Evolutionary conservation across 2,888 invertebrate species (phyloP), one percentile per base, ranked within the genome.

Genomic region (Tachina lurida): DNA sequence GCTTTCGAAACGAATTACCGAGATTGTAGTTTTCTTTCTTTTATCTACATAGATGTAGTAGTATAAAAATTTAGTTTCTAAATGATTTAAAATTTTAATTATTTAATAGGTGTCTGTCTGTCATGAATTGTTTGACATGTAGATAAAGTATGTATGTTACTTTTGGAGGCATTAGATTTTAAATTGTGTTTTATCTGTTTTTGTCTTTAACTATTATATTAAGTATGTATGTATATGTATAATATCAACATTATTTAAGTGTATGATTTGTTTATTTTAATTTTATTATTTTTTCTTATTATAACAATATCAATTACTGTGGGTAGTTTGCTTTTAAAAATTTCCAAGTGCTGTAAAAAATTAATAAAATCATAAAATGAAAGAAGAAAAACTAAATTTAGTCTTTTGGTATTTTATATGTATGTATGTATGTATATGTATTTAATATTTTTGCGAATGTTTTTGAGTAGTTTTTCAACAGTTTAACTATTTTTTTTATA

Each of bases 261-360:
- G 52, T 68, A 45, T 73, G 60, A 68, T 67, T 73, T 77, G 41
- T 73, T 68, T 71, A 12, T 43, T 47, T 74, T 70, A 13, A n/a
- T 41, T 15, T 78, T 54, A 39, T 47, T 52, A 54, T 65, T 63
- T 65, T 71, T 47, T 76, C 65, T 73, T 76, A 77, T 52, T 79
- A 54, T 84, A 86, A 84, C 84, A 86, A 86, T 86, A 86, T 86
- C 86, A 84, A 78, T 84, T 87, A 79, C 87, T 87, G 87, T 87
- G 87, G 87, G 87, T 87, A 76, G 87, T 87, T 87, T 87, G 71
- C 87, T 76, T 83, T 79, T 63, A 56, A 41, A 54, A 60, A 68
- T 56, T 70, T 76, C 45, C 19, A 80, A 80, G 84, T 84, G 79
- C 76, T 58, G 68, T 58, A 41, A 76, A 54, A 7, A 17, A 74